phyloP scores from a whole-genome alignment of 2,797 vertebrate genomes.

The Schizopygopsis pylzovi region DNA sequence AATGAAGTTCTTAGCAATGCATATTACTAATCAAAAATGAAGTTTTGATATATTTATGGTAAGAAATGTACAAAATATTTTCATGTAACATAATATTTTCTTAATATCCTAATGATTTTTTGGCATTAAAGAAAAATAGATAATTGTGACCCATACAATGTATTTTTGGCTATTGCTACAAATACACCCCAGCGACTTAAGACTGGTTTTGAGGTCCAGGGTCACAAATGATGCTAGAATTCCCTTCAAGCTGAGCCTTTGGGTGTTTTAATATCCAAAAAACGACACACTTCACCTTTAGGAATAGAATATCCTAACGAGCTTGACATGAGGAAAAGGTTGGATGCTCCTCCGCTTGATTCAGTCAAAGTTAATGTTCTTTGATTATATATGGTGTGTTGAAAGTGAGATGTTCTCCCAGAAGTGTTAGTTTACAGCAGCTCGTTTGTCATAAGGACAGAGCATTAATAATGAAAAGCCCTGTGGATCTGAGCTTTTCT shows the following conservation, averaged over 20 bases:
- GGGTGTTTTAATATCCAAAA: not conserved
- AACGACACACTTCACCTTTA: slow-evolving; percentile 1
- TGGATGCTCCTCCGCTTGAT: slow-evolving; percentile 20
- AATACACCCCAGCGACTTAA: too few species aligned
- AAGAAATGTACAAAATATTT: too few species aligned
- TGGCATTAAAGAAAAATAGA: too few species aligned
- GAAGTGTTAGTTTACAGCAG: slow-evolving; percentile 67
- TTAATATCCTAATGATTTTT: too few species aligned
- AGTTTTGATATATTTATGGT: too few species aligned
- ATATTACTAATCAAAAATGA: too few species aligned
- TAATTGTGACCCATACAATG: too few species aligned
- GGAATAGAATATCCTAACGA: slow-evolving; percentile 20
- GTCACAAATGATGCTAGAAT: not conserved
- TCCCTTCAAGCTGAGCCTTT: not conserved
- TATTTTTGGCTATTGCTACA: too few species aligned
- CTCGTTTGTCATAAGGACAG: slow-evolving; percentile 69
- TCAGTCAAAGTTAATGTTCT: slow-evolving; percentile 46
- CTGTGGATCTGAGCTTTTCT: slow-evolving; percentile 65
- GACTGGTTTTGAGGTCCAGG: too few species aligned
- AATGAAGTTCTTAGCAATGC: too few species aligned
- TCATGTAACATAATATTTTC: too few species aligned
- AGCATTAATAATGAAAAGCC: slow-evolving; percentile 62
- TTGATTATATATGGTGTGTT: slow-evolving; percentile 50
- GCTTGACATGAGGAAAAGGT: slow-evolving; percentile 23
- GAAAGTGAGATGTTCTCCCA: slow-evolving; percentile 57